Evolutionary conservation across 1,140 invertebrate genomes (phyloP).

Genomic region (Paraescarpia echinospica): DNA sequence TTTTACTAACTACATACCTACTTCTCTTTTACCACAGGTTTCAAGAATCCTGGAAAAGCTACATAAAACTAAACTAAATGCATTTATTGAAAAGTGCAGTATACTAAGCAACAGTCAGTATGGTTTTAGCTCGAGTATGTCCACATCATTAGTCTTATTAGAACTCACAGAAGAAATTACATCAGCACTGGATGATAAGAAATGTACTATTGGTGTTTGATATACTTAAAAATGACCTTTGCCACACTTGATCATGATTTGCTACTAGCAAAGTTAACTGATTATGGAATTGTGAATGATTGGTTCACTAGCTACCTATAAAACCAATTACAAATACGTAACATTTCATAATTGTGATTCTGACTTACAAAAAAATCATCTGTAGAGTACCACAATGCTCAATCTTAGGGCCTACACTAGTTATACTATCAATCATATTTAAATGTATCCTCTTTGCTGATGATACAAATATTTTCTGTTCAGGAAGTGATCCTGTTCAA

Average conservation of each 20-base stretch:
- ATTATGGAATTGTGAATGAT: not conserved
- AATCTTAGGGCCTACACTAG: not conserved
- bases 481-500: not conserved
- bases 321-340: not conserved
- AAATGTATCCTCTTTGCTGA: conserved; percentile 4
- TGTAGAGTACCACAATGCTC: conserved; percentile 6
- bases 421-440: not conserved
- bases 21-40: not conserved
- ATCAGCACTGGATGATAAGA: not conserved
- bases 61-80: not conserved
- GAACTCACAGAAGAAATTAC: not conserved
- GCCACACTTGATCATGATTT: conserved; percentile 7
- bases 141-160: not conserved
- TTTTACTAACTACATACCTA: conserved; percentile 9
- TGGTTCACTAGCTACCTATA: not conserved
- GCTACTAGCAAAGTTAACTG: not conserved
- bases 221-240: not conserved
- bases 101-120: not conserved
- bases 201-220: not conserved
- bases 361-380: not conserved
- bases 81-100: not conserved
- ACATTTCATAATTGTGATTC: not conserved
- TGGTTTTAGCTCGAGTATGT: not conserved
- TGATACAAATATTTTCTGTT: not conserved
- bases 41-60: not conserved